A percentile compares a stretch with the other conserved stretches of the same genome.
phyloP scores from a whole-genome alignment of 2,113 vertebrate genomes.

The Sitta europaea region DNA sequence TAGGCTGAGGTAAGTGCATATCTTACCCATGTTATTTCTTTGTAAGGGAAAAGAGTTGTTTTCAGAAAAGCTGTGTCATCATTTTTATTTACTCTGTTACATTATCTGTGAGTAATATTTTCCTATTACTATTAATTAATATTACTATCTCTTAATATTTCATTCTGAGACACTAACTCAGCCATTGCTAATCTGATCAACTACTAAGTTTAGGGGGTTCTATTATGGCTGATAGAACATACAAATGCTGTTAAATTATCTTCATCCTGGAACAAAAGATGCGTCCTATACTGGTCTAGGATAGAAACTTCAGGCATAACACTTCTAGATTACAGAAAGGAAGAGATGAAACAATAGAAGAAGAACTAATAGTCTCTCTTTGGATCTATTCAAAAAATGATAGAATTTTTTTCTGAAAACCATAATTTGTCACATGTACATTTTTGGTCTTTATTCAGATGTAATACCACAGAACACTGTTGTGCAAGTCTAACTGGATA shows the following conservation, averaged over 20 bases:
- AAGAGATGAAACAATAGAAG: not conserved
- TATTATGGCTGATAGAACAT: not conserved
- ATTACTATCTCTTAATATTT: too few relatives aligned
- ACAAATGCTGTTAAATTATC: not conserved
- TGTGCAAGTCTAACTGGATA: not conserved
- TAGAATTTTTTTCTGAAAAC: not conserved
- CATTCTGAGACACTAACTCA: not conserved
- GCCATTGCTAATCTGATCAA: not conserved
- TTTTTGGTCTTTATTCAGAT: not conserved
- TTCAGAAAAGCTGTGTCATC: not conserved
- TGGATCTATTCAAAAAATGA: not conserved
- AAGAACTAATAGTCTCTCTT: not conserved
- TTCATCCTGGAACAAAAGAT: not conserved
- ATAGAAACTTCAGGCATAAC: not conserved
- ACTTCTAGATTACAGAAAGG: not conserved
- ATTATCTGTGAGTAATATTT: not conserved
- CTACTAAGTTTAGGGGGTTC: not conserved
- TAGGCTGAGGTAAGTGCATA: slow-evolving; percentile 80
- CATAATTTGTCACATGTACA: not conserved
- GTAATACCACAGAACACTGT: not conserved
- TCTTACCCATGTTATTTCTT: accelerated
- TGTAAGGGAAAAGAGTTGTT: not conserved
- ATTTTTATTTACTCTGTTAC: not conserved
- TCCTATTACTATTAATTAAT: too few relatives aligned
- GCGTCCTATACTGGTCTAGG: not conserved